Evolutionary conservation across 2,113 vertebrate species (phyloP).

Genomic region (Coptodon bakossiorum): DNA sequence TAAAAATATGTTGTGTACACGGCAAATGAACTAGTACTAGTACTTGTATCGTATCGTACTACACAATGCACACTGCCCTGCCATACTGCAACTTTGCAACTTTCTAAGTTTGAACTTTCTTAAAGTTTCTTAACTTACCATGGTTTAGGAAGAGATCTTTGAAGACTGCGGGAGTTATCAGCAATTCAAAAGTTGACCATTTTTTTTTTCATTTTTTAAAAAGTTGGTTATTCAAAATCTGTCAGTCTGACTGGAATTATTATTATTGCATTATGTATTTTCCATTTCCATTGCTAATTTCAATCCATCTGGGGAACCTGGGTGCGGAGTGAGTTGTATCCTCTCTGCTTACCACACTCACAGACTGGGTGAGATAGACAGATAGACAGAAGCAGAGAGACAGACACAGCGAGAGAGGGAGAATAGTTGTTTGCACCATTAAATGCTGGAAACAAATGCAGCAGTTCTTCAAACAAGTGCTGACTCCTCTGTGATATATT

Average conservation of each 20-base stretch:
- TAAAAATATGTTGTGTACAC: not conserved
- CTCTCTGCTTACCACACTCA: slow-evolving; percentile 5
- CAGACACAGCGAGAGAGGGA: not conserved
- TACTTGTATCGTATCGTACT: not conserved
- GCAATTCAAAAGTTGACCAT: slow-evolving; percentile 6
- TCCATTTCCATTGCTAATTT: slow-evolving; percentile 47
- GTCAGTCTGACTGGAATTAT: slow-evolving; percentile 27
- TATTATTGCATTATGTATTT: slow-evolving; percentile 41
- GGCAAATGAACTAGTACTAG: not conserved
- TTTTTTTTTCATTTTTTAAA: not conserved
- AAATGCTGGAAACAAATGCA: slow-evolving; percentile 74
- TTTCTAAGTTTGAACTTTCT: not conserved
- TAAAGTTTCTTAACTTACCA: not conserved
- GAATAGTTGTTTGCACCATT: slow-evolving; percentile 72
- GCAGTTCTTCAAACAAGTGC: slow-evolving; percentile 68
- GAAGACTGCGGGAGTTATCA: not conserved
- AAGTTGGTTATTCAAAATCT: slow-evolving; percentile 7
- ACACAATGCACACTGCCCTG: not conserved
- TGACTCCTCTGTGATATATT: slow-evolving; percentile 62
- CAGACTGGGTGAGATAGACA: not conserved
- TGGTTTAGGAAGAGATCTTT: not conserved
- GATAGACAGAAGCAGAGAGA: not conserved
- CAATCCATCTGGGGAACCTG: slow-evolving; percentile 18
- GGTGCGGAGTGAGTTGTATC: not conserved
- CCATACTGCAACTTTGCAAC: not conserved